Conservation (phyloP, 2,113 vertebrate species). For the Phodopus roborovskii region DNA sequence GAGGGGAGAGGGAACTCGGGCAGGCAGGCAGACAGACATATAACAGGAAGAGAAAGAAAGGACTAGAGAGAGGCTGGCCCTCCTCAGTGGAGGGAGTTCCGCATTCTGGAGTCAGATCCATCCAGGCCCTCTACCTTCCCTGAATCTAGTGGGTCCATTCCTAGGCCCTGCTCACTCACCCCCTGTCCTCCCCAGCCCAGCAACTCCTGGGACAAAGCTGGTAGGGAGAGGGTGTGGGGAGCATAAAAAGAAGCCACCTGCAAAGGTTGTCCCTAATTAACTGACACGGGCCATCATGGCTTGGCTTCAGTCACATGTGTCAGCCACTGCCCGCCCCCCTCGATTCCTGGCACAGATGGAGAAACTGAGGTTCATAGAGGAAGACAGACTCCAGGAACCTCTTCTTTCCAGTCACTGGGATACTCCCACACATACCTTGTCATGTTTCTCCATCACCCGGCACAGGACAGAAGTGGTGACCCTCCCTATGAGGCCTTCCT, state of each 20-base stretch:
- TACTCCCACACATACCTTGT: neutral
- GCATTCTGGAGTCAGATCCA: neutral
- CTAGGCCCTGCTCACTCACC: accelerated
- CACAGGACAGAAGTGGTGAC: accelerated
- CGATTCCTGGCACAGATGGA: neutral
- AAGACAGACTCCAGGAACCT: accelerated
- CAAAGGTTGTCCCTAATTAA: neutral
- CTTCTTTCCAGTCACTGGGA: neutral
- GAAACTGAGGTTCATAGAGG: neutral
- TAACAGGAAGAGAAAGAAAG: neutral
- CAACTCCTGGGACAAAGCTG: accelerated
- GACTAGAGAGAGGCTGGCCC: neutral
- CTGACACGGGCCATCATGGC: accelerated
- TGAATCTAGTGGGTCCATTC: accelerated
- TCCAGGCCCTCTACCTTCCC: accelerated
- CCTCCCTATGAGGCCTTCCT: neutral
- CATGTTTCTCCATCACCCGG: too few species aligned
- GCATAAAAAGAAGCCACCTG: neutral
- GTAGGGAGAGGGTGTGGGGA: neutral
- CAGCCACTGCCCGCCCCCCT: too few species aligned
- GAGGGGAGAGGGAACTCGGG: accelerated
- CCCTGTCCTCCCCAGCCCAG: accelerated
- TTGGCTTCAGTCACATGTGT: neutral
- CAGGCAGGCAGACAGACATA: neutral
- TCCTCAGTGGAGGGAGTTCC: neutral